These are phyloP conservation scores for Helarctos malayanus DNA, from an alignment of 2,797 vertebrate genomes.

Conservation along the genomic window DNA sequence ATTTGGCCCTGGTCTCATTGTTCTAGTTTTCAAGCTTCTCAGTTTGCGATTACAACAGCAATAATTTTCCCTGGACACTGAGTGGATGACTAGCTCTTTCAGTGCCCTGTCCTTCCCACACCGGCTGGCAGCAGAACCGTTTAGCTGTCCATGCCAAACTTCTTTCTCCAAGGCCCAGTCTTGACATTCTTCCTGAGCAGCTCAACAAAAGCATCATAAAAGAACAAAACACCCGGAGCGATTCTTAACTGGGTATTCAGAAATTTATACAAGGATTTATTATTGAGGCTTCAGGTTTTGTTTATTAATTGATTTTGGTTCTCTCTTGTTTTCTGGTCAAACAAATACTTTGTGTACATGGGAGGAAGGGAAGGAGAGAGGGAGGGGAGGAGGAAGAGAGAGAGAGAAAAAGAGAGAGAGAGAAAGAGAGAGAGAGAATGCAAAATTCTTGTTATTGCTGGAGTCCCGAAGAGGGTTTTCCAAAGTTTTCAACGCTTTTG, in stretches of 20 bases:
- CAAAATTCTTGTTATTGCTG: slow-evolving; percentile 32
- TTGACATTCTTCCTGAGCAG: slow-evolving; percentile 67
- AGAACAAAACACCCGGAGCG: slow-evolving; percentile 51
- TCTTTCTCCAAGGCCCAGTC: slow-evolving; percentile 64
- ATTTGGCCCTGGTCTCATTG: slow-evolving; percentile 64
- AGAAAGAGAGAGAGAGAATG: background rate
- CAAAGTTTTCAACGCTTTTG: slow-evolving; percentile 62
- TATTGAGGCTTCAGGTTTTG: slow-evolving; percentile 43
- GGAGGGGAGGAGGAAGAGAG: background rate
- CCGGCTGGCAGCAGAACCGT: slow-evolving; percentile 32
- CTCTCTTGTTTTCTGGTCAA: slow-evolving; percentile 57
- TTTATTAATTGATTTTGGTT: slow-evolving; percentile 75
- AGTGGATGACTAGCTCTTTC: slow-evolving; percentile 52
- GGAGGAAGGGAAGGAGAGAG: background rate
- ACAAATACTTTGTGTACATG: background rate
- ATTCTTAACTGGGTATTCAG: slow-evolving; percentile 66
- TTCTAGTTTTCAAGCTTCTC: slow-evolving; percentile 70
- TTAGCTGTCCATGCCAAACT: slow-evolving; percentile 37
- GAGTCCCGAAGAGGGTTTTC: slow-evolving; percentile 55
- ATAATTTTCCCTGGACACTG: slow-evolving; percentile 72
- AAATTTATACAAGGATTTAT: slow-evolving; percentile 68
- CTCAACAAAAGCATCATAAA: slow-evolving; percentile 72
- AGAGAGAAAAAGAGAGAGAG: background rate
- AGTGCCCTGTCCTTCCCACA: slow-evolving; percentile 22
- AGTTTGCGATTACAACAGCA: slow-evolving; percentile 74